Evolutionary conservation across 1,140 invertebrate species (phyloP).

Genomic region (Cardiocondyla obscurior): DNA sequence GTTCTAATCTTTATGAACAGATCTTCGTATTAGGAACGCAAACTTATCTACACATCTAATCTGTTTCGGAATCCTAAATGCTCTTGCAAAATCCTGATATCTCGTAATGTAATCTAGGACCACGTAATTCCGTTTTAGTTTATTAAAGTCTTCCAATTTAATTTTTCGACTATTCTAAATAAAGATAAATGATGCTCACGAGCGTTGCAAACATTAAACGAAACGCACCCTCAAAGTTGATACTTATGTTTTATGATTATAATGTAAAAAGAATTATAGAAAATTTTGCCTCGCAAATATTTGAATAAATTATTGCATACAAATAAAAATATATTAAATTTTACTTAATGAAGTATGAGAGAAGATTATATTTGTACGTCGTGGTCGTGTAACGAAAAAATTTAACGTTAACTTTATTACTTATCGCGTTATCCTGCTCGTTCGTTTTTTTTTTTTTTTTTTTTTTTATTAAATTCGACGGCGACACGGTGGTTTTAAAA

Average conservation of each 20-base stretch:
- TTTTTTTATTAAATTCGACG: conserved; percentile 16
- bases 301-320: neutral
- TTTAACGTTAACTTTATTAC: neutral
- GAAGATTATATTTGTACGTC: neutral
- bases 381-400: neutral
- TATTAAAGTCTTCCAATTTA: conserved; percentile 1
- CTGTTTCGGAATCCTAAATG: neutral
- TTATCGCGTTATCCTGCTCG: neutral
- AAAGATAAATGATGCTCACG: too few species aligned
- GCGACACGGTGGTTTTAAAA: neutral
- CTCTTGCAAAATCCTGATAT: neutral
- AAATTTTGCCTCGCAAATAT: neutral
- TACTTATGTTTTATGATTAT: neutral
- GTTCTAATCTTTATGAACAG: conserved; percentile 38
- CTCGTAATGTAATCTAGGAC: neutral
- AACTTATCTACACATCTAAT: conserved; percentile 7
- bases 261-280: neutral
- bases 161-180: too few species aligned
- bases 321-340: neutral
- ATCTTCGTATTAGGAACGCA: neutral
- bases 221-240: too few species aligned
- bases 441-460: too few species aligned
- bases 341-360: neutral
- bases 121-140: neutral
- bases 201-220: too few species aligned